These are phyloP conservation scores for Cheilosia grossa DNA, from an alignment of 2,888 invertebrate genomes.

Conservation along the genomic window DNA sequence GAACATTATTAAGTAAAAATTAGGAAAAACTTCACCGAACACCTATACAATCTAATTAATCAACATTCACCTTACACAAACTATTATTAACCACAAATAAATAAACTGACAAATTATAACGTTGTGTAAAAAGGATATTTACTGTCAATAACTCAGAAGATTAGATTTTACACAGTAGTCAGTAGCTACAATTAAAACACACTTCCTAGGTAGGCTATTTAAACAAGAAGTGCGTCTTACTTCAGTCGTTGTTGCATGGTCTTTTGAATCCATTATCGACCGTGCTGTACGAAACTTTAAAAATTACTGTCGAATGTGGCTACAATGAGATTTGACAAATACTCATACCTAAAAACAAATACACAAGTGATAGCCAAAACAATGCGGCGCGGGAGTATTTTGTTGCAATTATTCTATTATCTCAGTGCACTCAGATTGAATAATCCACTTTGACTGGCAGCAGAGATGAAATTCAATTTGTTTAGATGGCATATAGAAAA, in stretches of 20 bases:
- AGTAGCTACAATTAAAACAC: too few species aligned
- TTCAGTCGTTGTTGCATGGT: not conserved
- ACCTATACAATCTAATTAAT: too few species aligned
- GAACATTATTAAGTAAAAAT: too few species aligned
- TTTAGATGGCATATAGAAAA: conserved; percentile 20
- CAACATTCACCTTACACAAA: too few species aligned
- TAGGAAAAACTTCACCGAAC: too few species aligned
- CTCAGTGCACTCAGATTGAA: conserved; percentile 28
- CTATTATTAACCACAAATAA: too few species aligned
- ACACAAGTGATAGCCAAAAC: conserved; percentile 2
- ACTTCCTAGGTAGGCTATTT: not conserved
- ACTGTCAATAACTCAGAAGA: too few species aligned
- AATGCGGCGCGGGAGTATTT: not conserved
- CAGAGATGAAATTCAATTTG: conserved; percentile 58
- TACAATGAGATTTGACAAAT: conserved; percentile 26
- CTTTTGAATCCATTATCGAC: conserved; percentile 26
- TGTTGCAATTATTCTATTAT: conserved; percentile 70
- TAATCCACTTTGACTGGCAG: conserved; percentile 45
- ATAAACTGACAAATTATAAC: too few species aligned
- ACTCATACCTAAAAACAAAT: not conserved
- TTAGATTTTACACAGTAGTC: too few species aligned
- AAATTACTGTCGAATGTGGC: conserved; percentile 30
- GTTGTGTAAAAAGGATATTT: too few species aligned
- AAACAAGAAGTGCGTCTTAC: conserved; percentile 21
- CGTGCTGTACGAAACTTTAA: conserved; percentile 10